These are phyloP conservation scores for Isurus oxyrinchus DNA, from an alignment of 2,113 vertebrate species.

Conservation along the genomic window DNA sequence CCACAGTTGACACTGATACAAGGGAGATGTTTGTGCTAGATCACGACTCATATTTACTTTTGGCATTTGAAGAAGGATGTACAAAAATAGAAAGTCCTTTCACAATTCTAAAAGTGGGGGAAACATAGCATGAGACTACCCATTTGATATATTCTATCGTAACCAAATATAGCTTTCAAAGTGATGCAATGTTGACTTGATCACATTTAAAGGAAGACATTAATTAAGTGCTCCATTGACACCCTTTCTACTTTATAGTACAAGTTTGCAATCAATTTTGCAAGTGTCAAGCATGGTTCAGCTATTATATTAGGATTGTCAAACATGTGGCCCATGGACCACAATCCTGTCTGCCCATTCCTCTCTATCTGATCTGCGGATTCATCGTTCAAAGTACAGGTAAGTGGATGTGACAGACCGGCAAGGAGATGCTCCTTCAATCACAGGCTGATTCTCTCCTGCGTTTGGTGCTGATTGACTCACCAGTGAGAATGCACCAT, in stretches of 20 bases:
- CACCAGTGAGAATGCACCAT: no score
- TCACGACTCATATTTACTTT: not conserved
- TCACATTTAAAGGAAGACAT: not conserved
- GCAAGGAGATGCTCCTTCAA: no score
- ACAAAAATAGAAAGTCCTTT: slow-evolving; percentile 30
- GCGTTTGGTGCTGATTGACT: no score
- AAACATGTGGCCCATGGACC: no score
- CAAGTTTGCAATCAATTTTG: not conserved
- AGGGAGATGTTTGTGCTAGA: not conserved
- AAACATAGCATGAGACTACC: no score
- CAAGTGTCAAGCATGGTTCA: not conserved
- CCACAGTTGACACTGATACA: not conserved
- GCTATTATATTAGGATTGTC: not conserved
- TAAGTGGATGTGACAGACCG: no score
- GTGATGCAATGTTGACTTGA: not conserved
- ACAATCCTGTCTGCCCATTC: no score
- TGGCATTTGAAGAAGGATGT: not conserved
- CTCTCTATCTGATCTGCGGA: no score
- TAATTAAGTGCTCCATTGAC: not conserved
- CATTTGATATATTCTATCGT: not conserved
- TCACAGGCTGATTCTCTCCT: no score
- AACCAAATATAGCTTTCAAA: not conserved
- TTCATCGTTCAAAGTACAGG: no score
- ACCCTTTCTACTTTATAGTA: not conserved
- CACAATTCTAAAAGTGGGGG: not conserved